A percentile compares a stretch with the other conserved stretches of the same genome.
Evolutionary conservation across 2,113 vertebrate species (phyloP).

Genomic region (Strix aluco): DNA sequence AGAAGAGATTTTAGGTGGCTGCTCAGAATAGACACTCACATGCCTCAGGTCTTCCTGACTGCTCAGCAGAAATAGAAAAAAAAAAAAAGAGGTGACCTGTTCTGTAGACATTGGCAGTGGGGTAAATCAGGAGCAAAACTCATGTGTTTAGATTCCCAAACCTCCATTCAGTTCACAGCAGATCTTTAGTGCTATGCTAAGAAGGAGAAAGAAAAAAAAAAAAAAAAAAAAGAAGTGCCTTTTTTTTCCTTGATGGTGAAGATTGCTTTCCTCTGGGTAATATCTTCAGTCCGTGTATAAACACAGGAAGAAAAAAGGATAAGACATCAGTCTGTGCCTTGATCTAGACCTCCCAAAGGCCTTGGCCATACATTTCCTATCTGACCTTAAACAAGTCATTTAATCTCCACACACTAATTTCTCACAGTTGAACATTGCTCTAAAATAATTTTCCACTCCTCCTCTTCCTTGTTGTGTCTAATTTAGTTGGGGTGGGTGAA

Average conservation of each 20-base stretch:
- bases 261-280: neutral
- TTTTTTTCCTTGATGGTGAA: neutral
- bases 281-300: neutral
- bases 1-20: neutral
- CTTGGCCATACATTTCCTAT: neutral
- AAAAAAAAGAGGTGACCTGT: neutral
- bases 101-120: neutral
- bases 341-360: neutral
- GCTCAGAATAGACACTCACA: neutral
- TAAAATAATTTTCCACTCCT: neutral
- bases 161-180: neutral
- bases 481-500: neutral
- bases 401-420: neutral
- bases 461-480: constrained; percentile 16
- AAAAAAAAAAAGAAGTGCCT: rapidly evolving
- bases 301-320: neutral
- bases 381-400: neutral
- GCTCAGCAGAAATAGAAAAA: neutral
- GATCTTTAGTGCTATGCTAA: neutral
- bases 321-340: neutral
- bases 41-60: neutral
- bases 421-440: neutral
- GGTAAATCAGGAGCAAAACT: neutral
- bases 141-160: neutral
- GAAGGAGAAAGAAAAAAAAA: neutral